Base-by-base conservation (phyloP, 2,888 invertebrate species). In the Sphecodes monilicornis region DNA sequence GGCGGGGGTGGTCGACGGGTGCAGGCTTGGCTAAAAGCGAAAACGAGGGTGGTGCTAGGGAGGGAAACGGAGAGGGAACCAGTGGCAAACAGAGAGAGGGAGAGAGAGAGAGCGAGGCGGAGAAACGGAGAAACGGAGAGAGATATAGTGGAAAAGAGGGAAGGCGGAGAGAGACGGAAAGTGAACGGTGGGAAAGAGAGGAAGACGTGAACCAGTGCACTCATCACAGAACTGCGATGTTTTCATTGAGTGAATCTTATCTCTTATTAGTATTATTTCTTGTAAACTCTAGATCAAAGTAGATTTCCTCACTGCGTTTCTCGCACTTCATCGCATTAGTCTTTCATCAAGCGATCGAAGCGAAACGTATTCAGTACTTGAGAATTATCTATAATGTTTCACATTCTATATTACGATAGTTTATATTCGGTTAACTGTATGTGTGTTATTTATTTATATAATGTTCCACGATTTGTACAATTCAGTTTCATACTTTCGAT, bases 21-120 rank as follows among this genome's bases (percentile, higher is more conserved):
- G 64, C 32, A 78, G 36, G 75, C 73, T 78, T 72, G 54, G 76
- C 77, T 79, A 75, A 82, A 85, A 82, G 82, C 71, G 80, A 85
- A 84, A 87, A 84, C 80, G 83, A 78, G 83, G 80, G 80, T 75
- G 76, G 36, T n/a, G 22, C 0, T 36, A 36, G 64, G 11, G 64
- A 6, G 22, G 18, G 18, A 6, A 29, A 74, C 41, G 13, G 43
- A 13, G 77, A 60, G 60, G 50, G n/a, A 26, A 13, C 3, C 60
- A 13, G 18, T 18, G 26, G 60, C 29, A 16, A 29, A 8, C 1
- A 1, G 54, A 54, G n/a, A 57, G 57, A 26, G 10, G 3, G 26
- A 57, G 57, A 50, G 1, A 43, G 43, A 13, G 43, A 13, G 43
- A 13, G 43, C 1, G 10, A 13, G 43, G 10, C 1, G 13, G 43